Evolutionary conservation across 2,797 vertebrate species (phyloP).

Genomic region (Staurois parvus): DNA sequence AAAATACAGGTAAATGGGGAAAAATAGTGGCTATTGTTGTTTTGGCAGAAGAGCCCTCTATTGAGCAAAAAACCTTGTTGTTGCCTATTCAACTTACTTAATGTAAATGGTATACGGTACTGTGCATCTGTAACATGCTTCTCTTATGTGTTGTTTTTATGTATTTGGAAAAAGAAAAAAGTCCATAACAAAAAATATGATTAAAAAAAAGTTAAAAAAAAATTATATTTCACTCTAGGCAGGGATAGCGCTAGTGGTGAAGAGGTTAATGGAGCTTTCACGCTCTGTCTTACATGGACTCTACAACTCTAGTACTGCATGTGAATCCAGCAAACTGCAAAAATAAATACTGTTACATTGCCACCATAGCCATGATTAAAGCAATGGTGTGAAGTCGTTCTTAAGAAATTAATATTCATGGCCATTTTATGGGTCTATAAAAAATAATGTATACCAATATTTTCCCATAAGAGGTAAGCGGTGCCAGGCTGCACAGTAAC

Average conservation of each 20-base stretch:
- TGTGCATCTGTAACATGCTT: no score
- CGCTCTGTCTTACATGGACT: not conserved
- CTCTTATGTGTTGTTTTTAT: no score
- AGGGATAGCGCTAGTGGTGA: not conserved
- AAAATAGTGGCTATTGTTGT: no score
- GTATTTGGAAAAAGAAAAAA: no score
- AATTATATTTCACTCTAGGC: not conserved
- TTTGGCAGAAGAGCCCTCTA: no score
- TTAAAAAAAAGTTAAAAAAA: no score
- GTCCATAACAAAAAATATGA: no score
- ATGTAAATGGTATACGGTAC: no score
- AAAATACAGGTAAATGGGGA: no score
- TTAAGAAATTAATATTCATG: conserved; percentile 60
- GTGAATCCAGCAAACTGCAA: conserved; percentile 19
- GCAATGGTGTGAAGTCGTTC: conserved; percentile 42
- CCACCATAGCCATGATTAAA: conserved; percentile 39
- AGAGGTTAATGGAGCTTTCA: not conserved
- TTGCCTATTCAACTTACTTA: no score
- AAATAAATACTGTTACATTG: conserved; percentile 47
- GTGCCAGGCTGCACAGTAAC: conserved; percentile 43
- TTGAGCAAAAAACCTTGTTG: no score
- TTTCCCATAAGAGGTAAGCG: conserved; percentile 49
- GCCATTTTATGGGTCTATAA: conserved; percentile 56
- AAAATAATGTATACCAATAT: conserved; percentile 56
- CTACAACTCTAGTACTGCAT: not conserved